Evolutionary conservation across 2,888 invertebrate genomes (phyloP), one percentile per base, ranked within the genome.

Genomic region (Drosophila leonis): DNA sequence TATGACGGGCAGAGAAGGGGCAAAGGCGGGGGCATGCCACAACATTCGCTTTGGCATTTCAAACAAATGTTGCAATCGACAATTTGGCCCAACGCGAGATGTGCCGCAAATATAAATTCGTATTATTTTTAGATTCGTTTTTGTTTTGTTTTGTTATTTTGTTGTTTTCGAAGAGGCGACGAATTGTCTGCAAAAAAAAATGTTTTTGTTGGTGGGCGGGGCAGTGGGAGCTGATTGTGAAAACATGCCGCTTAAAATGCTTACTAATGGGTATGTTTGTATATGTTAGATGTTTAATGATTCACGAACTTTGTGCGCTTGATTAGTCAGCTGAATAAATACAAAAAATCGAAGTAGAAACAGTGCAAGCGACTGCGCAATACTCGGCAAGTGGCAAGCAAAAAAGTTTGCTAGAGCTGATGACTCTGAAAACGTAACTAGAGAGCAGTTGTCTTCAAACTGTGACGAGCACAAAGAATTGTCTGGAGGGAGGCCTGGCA

Each of bases 101-200:
- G 48, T 49, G 18, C 64, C n/a, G 68, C 59, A 61, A 75, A 60
- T 29, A 51, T 13, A 57, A 59, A 54, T 65, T 49, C 20, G 35
- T 48, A 20, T 41, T 75, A 75, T 72, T 75, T 78, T 84, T 64
- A 65, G 71, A 24, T 27, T 27, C 37, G 27, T 10, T 8, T 61
- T 66, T 5, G 4, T 29, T 46, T 15, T 27, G 41, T 12, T 24
- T 18, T 20, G 18, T 42, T 24, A 4, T 24, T 4, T 13, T 46
- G 9, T n/a, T 29, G n/a, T 48, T 44, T 44, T 20, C n/a, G 24
- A n/a, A 31, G 24, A 67, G 83, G 87, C 89, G 78, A 69, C 89
- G 37, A 33, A 37, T 29, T 35, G 71, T 76, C 67, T 79, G 33
- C 65, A 13, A 24, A 29, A 24, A 31, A 24, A 52, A 4, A 7